These are phyloP conservation scores for Polydesmus complanatus DNA, from an alignment of 2,888 invertebrate species.

Conservation along the genomic window DNA sequence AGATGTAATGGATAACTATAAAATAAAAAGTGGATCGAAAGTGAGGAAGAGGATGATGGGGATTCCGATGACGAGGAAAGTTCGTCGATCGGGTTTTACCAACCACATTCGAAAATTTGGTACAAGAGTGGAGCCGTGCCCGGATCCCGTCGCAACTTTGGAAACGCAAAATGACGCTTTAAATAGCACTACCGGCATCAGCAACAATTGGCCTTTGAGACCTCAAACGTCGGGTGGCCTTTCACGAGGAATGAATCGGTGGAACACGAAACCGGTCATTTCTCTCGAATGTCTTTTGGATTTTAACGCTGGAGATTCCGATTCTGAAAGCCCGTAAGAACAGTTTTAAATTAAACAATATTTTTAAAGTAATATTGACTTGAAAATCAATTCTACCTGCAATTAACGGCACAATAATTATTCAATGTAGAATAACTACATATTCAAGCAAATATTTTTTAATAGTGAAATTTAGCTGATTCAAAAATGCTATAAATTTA, in stretches of 20 bases:
- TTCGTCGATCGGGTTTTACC: neutral
- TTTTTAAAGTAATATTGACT: no score
- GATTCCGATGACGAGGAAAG: neutral
- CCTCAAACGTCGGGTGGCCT: constrained; percentile 21
- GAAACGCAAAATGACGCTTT: neutral
- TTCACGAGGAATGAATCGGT: neutral
- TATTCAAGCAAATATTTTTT: no score
- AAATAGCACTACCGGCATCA: neutral
- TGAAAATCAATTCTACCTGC: no score
- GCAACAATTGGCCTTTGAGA: no score
- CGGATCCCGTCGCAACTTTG: neutral
- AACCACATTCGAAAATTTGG: neutral
- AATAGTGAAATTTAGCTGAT: no score
- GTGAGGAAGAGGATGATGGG: neutral
- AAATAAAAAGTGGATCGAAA: neutral
- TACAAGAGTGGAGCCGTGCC: neutral
- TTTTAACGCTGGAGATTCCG: no score
- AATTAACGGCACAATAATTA: no score
- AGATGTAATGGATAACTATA: neutral
- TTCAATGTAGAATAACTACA: no score
- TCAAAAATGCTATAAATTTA: no score
- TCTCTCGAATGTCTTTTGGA: neutral
- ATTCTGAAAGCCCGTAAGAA: no score
- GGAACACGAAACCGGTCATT: neutral
- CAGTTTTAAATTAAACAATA: no score